These are phyloP conservation scores for Trogon surrucura DNA, from an alignment of 2,113 vertebrate species.

Conservation along the genomic window DNA sequence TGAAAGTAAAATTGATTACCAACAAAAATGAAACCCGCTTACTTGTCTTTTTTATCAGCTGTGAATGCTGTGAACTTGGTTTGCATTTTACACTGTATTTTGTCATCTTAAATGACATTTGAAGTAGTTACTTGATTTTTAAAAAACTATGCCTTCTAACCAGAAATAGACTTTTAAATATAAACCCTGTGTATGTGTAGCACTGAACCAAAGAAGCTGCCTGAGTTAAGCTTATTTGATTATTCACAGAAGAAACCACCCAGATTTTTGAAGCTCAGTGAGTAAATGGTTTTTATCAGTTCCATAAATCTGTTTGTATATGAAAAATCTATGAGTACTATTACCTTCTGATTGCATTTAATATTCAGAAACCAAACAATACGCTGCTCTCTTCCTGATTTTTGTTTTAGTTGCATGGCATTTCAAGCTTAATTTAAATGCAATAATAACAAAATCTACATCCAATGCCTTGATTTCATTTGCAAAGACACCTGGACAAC, in stretches of 20 bases:
- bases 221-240: slow-evolving; percentile 17
- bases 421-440: slow-evolving; percentile 62
- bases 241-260: slow-evolving; percentile 32
- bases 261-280: not conserved
- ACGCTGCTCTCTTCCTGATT: slow-evolving; percentile 8
- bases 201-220: not conserved
- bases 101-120: not conserved
- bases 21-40: not conserved
- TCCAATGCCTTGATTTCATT: slow-evolving; percentile 40
- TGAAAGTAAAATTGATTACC: not conserved
- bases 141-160: not conserved
- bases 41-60: not conserved
- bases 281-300: slow-evolving; percentile 31
- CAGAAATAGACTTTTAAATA: not conserved
- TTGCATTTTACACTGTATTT: not conserved
- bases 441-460: slow-evolving; percentile 12
- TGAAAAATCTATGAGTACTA: slow-evolving; percentile 49
- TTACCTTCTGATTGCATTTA: slow-evolving; percentile 57
- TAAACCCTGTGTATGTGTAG: not conserved
- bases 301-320: slow-evolving; percentile 36
- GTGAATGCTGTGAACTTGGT: not conserved
- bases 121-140: not conserved
- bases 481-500: slow-evolving; percentile 29
- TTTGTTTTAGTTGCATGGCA: slow-evolving; percentile 46
- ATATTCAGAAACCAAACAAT: slow-evolving; percentile 60